Percentiles rank a stretch among this genome's conserved stretches.
Evolutionary conservation across 2,797 vertebrate species (phyloP).

Genomic region (Nasua narica): DNA sequence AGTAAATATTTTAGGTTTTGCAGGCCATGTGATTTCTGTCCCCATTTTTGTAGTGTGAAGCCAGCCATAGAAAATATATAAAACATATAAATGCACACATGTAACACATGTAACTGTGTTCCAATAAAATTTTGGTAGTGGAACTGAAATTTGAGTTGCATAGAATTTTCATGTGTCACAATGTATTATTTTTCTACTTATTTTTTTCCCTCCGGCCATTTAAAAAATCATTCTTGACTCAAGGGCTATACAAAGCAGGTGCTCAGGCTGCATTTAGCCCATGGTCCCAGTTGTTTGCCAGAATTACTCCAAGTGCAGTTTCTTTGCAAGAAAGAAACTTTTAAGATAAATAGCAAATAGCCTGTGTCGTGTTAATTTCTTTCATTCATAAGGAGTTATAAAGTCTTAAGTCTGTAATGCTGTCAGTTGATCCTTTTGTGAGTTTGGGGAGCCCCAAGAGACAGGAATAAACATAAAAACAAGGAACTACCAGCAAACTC

Average conservation of each 20-base stretch:
- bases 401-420: background rate
- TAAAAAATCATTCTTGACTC: background rate
- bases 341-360: background rate
- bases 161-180: background rate
- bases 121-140: background rate
- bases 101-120: background rate
- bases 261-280: background rate
- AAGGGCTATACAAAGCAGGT: background rate
- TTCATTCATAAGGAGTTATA: background rate
- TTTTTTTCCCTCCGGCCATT: background rate
- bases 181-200: background rate
- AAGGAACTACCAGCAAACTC: background rate
- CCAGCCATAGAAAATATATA: background rate
- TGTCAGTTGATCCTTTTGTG: background rate
- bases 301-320: background rate
- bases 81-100: background rate
- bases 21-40: background rate
- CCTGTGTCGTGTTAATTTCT: background rate
- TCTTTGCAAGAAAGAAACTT: constrained; percentile 26
- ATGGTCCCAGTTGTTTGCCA: background rate
- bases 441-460: background rate
- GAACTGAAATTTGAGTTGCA: background rate
- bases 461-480: background rate
- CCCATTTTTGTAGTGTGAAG: background rate
- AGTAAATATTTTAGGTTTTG: background rate